Evolutionary conservation across 2,113 vertebrate genomes (phyloP), one percentile per base, ranked within the genome.

Genomic region (Entosphenus tridentatus): DNA sequence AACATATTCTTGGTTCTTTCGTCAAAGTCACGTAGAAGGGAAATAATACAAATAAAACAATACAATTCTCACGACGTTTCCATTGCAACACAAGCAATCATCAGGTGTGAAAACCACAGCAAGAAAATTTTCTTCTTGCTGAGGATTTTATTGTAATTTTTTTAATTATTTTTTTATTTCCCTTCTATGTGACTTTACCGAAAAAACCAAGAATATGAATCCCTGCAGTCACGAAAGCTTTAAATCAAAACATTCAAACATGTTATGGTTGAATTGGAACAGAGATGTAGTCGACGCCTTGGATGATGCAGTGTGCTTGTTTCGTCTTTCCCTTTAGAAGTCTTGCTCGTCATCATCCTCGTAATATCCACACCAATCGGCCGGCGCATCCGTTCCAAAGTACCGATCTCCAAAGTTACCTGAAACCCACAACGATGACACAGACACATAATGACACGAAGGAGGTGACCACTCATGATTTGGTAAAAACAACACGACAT

Each of bases 371-470:
- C 80, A 82, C 75, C 80, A 83, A 74, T 82, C 81, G 0, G 83
- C 80, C 1, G 85, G 83, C 17, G 82, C 82, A 0, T 91, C 87
- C 0, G 88, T 91, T 73, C 88, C 88, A 0, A 91, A 91, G 79
- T 85, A 91, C 65, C 88, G 81, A 75, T 91, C 88, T 13, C 86
- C 87, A 11, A 91, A 91, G 74, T 91, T 91, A 75, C 88, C 88
- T 91, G 70, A 17, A 62, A 62, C 13, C 16, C 16, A 62, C 16
- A 14, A 62, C 13, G 16, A 14, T 62, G 16, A 14, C 16, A 62
- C 16, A 62, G 16, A 62, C 16, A 62, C 13, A 14, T 62, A 62
- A 62, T 3, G 13, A 62, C 16, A 62, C 13, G 58, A 17, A 62
- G 16, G 16, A 14, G 3, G 16, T 62, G 13, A 62, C 13, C 4